Conservation (phyloP, 2,888 invertebrate genomes). For the Tortrix viridana region DNA sequence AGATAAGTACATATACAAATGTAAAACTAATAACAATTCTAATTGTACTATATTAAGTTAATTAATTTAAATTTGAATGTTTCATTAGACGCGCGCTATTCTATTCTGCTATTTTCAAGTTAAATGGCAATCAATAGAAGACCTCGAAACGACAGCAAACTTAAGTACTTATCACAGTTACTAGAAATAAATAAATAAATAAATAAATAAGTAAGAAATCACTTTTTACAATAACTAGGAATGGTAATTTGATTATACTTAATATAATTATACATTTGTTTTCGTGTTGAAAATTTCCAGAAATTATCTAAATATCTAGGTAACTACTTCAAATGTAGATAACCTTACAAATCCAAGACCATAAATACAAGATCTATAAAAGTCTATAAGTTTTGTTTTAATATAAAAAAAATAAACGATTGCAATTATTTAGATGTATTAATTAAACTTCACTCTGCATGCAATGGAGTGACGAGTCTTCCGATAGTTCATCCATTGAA, state of each 20-base stretch:
- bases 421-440: not conserved
- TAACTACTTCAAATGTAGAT: not conserved
- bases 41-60: not conserved
- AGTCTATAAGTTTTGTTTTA: no score
- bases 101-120: slow-evolving; percentile 17
- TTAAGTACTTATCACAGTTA: slow-evolving; percentile 71
- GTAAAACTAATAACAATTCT: slow-evolving; percentile 24
- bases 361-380: slow-evolving; percentile 3
- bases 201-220: slow-evolving; percentile 60
- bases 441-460: slow-evolving; percentile 91
- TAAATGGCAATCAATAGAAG: slow-evolving; percentile 26
- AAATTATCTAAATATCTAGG: slow-evolving; percentile 9
- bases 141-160: slow-evolving; percentile 44
- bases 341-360: not conserved
- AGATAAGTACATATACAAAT: not conserved
- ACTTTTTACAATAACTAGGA: slow-evolving; percentile 65
- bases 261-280: slow-evolving; percentile 20
- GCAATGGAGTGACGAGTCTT: slow-evolving; percentile 93
- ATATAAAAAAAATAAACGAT: no score
- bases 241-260: slow-evolving; percentile 33
- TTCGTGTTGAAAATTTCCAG: slow-evolving; percentile 19
- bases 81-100: slow-evolving; percentile 14
- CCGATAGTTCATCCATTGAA: slow-evolving; percentile 93
- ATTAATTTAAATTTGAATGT: slow-evolving; percentile 16
- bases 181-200: slow-evolving; percentile 75